A percentile compares a stretch with the other conserved stretches of the same genome.
Evolutionary conservation across 1,140 invertebrate species (phyloP).

Genomic region (Caenorhabditis remanei): DNA sequence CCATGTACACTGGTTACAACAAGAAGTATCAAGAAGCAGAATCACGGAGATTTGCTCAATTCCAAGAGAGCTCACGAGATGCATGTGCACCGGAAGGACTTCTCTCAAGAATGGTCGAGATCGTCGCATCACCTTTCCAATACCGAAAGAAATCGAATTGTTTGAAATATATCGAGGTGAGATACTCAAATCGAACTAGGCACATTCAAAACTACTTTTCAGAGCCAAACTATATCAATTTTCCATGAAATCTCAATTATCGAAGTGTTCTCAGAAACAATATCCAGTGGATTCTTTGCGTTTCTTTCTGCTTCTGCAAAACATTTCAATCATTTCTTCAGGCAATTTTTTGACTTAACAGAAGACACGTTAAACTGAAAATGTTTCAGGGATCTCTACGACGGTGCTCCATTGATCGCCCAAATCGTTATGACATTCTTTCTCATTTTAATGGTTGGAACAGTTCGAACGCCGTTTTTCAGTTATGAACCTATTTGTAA

Average conservation of each 20-base stretch:
- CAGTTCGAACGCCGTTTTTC: slow-evolving; percentile 44
- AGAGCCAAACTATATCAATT: slow-evolving; percentile 36
- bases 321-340: slow-evolving; percentile 15
- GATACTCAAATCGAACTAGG: not conserved
- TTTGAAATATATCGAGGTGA: slow-evolving; percentile 40
- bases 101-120: slow-evolving; percentile 18
- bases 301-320: not conserved
- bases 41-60: slow-evolving; percentile 17
- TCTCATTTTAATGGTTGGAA: slow-evolving; percentile 3
- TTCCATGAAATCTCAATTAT: slow-evolving; percentile 32
- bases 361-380: not conserved
- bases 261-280: slow-evolving; percentile 22
- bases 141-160: slow-evolving; percentile 16
- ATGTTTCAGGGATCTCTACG: slow-evolving; percentile 27
- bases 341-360: not conserved
- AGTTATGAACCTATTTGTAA: slow-evolving; percentile 44
- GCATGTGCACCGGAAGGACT: slow-evolving; percentile 27
- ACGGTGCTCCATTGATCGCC: slow-evolving; percentile 34
- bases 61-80: not conserved
- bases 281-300: slow-evolving; percentile 14
- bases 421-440: slow-evolving; percentile 46
- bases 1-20: slow-evolving; percentile 31
- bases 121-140: slow-evolving; percentile 8
- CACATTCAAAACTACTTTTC: not conserved
- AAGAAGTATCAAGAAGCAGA: slow-evolving; percentile 45